A percentile compares a stretch with the other conserved stretches of the same genome.
phyloP scores from a whole-genome alignment of 2,113 vertebrate genomes.

The Microcebus jonahi region DNA sequence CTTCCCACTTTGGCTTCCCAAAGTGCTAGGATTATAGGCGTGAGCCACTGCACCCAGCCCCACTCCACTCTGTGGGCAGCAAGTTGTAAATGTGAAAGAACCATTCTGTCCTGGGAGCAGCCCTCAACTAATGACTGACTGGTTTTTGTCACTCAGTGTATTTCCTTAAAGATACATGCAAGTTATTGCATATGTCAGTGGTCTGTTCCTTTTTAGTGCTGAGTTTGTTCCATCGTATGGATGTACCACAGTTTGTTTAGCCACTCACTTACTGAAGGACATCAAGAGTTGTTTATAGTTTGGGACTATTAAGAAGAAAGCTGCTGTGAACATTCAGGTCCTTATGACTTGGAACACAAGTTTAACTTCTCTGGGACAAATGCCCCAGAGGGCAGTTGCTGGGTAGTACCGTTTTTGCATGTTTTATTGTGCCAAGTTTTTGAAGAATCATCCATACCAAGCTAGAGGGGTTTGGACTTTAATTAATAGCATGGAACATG shows the following conservation, averaged over 20 bases:
- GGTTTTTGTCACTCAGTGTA: not conserved
- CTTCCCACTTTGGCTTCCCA: too few relatives aligned
- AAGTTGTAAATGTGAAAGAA: not conserved
- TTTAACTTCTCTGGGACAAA: not conserved
- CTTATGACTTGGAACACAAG: not conserved
- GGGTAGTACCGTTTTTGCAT: not conserved
- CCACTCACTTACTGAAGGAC: not conserved
- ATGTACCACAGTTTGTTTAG: too few relatives aligned
- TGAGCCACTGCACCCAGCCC: too few relatives aligned
- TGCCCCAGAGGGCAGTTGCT: not conserved
- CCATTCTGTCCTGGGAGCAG: not conserved
- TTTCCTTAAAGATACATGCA: not conserved
- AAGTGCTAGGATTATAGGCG: too few relatives aligned
- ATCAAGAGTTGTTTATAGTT: not conserved
- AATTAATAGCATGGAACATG: not conserved
- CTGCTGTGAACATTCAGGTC: not conserved
- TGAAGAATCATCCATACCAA: not conserved
- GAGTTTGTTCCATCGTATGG: not conserved
- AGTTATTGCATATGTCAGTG: accelerated
- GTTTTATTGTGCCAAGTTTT: not conserved
- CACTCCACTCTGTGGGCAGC: not conserved
- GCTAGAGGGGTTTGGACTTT: not conserved
- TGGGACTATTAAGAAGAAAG: not conserved
- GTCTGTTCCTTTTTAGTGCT: not conserved
- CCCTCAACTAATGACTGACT: not conserved